Conservation (phyloP, 2,888 invertebrate genomes). For the Steromphala cineraria region DNA sequence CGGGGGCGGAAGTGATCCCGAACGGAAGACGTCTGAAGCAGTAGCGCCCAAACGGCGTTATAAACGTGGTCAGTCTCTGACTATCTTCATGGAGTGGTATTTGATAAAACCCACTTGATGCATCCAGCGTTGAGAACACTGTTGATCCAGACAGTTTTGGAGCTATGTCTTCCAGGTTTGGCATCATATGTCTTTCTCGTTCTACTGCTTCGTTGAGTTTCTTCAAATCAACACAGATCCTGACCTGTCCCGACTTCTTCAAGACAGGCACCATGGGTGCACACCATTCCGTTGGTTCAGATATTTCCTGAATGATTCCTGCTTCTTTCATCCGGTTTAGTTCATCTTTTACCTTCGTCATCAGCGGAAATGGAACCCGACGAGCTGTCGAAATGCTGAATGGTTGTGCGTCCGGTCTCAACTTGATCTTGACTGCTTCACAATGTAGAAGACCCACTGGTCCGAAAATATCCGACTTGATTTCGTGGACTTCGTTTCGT, state of each 20-base stretch:
- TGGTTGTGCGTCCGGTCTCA: constrained; percentile 15
- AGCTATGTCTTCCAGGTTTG: constrained; percentile 33
- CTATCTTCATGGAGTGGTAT: no score
- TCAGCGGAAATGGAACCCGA: constrained; percentile 32
- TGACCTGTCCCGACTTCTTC: constrained; percentile 21
- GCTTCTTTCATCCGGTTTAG: constrained; percentile 24
- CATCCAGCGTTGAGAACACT: no score
- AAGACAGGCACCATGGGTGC: background rate
- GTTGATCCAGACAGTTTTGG: constrained; percentile 22
- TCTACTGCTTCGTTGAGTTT: constrained; percentile 23
- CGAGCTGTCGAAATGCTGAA: constrained; percentile 27
- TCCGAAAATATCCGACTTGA: constrained; percentile 6
- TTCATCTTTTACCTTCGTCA: constrained; percentile 28
- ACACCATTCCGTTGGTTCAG: constrained; percentile 33
- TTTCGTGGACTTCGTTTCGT: constrained; percentile 21
- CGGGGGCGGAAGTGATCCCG: constrained; percentile 34
- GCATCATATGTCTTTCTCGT: constrained; percentile 32
- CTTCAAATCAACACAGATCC: no score
- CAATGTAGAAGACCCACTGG: constrained; percentile 30
- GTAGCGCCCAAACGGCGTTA: constrained; percentile 33
- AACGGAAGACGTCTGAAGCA: constrained; percentile 29
- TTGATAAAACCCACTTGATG: no score
- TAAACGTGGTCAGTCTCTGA: no score
- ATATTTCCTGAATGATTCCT: constrained; percentile 24
- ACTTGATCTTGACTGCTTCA: constrained; percentile 16